These are phyloP conservation scores for Callipepla californica DNA, from an alignment of 2,113 vertebrate species.

Conservation along the genomic window DNA sequence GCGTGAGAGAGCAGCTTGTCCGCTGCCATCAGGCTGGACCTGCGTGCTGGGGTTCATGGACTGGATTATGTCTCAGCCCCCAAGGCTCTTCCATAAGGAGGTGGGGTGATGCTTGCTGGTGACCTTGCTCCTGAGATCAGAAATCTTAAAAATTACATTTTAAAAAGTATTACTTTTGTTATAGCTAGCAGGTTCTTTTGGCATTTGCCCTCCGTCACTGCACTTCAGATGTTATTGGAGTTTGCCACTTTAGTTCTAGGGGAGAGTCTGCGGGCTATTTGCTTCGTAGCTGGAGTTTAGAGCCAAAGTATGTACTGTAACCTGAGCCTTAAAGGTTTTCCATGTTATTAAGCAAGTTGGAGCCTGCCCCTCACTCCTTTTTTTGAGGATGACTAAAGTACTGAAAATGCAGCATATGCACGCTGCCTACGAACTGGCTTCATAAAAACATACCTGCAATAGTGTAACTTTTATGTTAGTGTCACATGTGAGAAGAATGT, in stretches of 20 bases:
- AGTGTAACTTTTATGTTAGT: not conserved
- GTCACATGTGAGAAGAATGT: not conserved
- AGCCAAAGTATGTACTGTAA: constrained; percentile 38
- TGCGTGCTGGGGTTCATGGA: not conserved
- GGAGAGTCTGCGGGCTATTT: constrained; percentile 19
- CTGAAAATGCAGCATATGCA: not conserved
- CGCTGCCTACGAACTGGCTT: not conserved
- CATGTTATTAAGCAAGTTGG: constrained; percentile 47
- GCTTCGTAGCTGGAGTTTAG: not conserved
- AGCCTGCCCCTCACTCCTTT: not conserved
- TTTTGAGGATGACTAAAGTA: not conserved
- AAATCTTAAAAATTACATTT: not conserved
- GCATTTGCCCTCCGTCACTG: not conserved
- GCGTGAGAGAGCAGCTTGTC: not conserved
- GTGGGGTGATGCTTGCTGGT: not conserved
- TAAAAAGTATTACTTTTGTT: not conserved
- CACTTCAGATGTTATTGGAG: not conserved
- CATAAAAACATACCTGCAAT: not conserved
- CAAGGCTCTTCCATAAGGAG: not conserved
- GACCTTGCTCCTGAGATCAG: not conserved
- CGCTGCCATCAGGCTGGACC: not conserved
- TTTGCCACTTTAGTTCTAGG: not conserved
- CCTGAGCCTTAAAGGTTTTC: constrained; percentile 36
- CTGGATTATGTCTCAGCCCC: not conserved
- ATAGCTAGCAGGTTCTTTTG: not conserved